Conservation (phyloP, 2,797 vertebrate species). For the Smutsia gigantea region DNA sequence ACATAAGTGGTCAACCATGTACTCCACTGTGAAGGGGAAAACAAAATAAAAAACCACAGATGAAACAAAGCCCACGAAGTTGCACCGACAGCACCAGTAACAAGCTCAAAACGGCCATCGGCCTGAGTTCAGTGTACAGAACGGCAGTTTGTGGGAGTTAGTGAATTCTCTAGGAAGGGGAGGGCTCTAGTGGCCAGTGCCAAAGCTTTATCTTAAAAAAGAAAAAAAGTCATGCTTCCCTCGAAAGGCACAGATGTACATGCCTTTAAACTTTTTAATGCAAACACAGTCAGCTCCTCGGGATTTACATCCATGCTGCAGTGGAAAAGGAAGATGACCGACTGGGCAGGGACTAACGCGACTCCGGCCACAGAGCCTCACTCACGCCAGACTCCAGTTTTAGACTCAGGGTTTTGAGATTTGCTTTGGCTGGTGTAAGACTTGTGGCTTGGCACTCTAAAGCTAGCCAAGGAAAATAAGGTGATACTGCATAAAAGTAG, state of each 20-base stretch:
- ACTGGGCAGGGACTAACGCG: background rate
- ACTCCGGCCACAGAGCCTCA: background rate
- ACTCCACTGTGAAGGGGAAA: background rate
- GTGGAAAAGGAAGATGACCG: background rate
- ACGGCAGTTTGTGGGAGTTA: background rate
- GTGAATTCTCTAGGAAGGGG: background rate
- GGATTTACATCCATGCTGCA: background rate
- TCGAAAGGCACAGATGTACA: background rate
- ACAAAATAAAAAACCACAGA: background rate
- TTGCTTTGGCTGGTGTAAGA: background rate
- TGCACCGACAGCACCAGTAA: background rate
- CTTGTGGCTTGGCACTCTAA: background rate
- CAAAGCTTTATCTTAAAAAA: background rate
- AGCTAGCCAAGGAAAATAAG: background rate
- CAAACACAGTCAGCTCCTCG: background rate
- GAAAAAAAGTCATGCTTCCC: background rate
- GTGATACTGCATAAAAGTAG: no score
- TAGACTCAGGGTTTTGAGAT: slow-evolving; percentile 21
- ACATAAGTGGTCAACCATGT: background rate
- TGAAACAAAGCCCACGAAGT: background rate
- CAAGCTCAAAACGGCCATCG: background rate
- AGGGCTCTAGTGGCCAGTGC: background rate
- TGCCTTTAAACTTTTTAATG: background rate
- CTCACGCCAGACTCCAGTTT: background rate
- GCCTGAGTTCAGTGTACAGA: background rate